phyloP scores from a whole-genome alignment of 2,113 vertebrate species.

The Willisornis vidua region DNA sequence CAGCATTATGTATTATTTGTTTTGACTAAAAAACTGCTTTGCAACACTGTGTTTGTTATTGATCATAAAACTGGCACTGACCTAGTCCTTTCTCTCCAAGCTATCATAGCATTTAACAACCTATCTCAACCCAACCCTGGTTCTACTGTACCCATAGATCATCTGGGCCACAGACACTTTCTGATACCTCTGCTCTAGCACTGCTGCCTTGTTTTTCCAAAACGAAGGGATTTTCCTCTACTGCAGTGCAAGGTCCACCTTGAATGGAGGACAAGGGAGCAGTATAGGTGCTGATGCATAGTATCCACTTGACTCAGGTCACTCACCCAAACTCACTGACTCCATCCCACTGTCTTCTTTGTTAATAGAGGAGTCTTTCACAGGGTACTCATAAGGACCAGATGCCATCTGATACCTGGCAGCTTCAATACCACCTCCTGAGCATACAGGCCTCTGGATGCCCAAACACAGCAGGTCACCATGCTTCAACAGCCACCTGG shows the following conservation, averaged over 20 bases:
- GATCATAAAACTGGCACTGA: not conserved
- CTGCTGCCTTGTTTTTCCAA: not conserved
- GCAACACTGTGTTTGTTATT: not conserved
- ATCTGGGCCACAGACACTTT: not conserved
- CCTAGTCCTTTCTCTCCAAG: not conserved
- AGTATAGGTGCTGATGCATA: accelerated
- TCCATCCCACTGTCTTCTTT: not conserved
- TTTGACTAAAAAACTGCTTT: not conserved
- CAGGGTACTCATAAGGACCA: not conserved
- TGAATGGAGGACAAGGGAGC: not conserved
- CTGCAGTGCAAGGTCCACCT: not conserved
- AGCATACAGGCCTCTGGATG: not conserved
- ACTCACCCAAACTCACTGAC: not conserved
- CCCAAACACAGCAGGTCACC: not conserved
- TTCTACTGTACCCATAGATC: not conserved
- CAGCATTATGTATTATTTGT: not conserved
- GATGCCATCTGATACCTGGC: not conserved
- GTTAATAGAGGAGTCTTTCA: not conserved
- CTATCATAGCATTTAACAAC: not conserved
- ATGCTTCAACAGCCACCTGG: not conserved
- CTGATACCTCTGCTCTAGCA: not conserved
- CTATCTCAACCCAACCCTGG: not conserved
- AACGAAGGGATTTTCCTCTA: not conserved
- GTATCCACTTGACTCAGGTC: not conserved
- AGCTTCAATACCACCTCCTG: not conserved